A percentile compares a stretch with the other conserved stretches of the same genome.
These are phyloP conservation scores for Hypomecis punctinalis DNA, from an alignment of 2,888 invertebrate species.

Conservation along the genomic window DNA sequence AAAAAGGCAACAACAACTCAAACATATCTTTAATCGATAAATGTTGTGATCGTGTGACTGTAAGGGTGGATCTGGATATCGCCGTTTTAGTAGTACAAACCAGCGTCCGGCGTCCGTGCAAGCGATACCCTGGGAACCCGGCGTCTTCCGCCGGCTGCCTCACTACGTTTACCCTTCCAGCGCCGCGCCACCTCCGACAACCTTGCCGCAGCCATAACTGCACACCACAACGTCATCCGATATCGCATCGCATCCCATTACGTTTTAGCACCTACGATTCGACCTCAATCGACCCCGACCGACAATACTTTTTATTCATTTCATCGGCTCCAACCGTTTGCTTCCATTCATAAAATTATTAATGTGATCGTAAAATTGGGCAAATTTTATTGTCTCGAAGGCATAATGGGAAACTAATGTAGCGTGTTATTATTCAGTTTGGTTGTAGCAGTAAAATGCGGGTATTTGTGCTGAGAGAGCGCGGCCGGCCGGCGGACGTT, in stretches of 20 bases:
- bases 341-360: conserved; percentile 85
- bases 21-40: not conserved
- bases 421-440: conserved; percentile 84
- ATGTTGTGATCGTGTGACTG: conserved; percentile 30
- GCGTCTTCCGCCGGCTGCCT: conserved; percentile 69
- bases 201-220: conserved; percentile 51
- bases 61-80: conserved; percentile 41
- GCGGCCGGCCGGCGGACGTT: conserved; percentile 54
- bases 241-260: conserved; percentile 53
- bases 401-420: conserved; percentile 85
- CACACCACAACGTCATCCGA: conserved; percentile 47
- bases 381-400: conserved; percentile 85
- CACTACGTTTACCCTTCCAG: conserved; percentile 57
- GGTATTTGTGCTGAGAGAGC: conserved; percentile 63
- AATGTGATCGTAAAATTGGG: conserved; percentile 85
- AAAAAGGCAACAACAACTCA: not conserved
- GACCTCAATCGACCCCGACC: conserved; percentile 70
- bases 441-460: conserved; percentile 83
- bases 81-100: conserved; percentile 49
- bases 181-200: conserved; percentile 55
- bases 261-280: conserved; percentile 71
- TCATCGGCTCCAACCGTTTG: conserved; percentile 78
- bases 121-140: conserved; percentile 81
- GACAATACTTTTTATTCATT: conserved; percentile 73
- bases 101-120: conserved; percentile 79